A percentile compares a stretch with the other conserved stretches of the same genome.
phyloP scores from a whole-genome alignment of 2,113 vertebrate species.

The Anthoscopus minutus region DNA sequence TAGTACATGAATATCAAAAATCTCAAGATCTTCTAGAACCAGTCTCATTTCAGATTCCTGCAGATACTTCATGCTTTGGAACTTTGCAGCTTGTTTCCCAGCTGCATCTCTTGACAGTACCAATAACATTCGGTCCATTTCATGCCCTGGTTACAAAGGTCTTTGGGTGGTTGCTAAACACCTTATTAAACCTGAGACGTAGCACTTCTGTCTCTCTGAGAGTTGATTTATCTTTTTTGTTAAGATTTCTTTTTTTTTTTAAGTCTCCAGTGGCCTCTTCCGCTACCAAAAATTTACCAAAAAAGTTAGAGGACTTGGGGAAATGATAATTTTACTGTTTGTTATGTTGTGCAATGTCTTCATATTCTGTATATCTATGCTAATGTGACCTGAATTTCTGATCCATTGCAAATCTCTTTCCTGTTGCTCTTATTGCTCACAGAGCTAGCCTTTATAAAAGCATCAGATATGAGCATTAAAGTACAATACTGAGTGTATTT shows the following conservation, averaged over 20 bases:
- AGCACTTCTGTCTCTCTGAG: background rate
- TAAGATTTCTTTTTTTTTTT: background rate
- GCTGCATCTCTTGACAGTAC: background rate
- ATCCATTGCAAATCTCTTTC: background rate
- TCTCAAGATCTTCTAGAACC: background rate
- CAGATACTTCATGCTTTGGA: background rate
- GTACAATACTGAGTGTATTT: background rate
- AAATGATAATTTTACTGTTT: background rate
- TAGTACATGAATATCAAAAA: background rate
- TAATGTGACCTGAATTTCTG: slow-evolving; percentile 23
- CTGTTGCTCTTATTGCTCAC: background rate
- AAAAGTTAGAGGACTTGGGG: background rate
- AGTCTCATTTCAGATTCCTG: background rate
- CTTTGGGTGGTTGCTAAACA: background rate
- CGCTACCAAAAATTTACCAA: background rate
- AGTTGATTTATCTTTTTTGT: background rate
- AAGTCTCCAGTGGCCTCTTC: background rate
- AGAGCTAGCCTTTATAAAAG: background rate
- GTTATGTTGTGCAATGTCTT: background rate
- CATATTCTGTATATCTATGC: background rate
- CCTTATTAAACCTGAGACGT: background rate
- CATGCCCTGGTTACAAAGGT: background rate
- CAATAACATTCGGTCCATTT: background rate
- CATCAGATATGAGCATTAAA: background rate
- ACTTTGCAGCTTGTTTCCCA: background rate